A percentile compares a stretch with the other conserved stretches of the same genome.
phyloP scores from a whole-genome alignment of 2,888 invertebrate genomes.

The Acanthacorydalis orientalis region DNA sequence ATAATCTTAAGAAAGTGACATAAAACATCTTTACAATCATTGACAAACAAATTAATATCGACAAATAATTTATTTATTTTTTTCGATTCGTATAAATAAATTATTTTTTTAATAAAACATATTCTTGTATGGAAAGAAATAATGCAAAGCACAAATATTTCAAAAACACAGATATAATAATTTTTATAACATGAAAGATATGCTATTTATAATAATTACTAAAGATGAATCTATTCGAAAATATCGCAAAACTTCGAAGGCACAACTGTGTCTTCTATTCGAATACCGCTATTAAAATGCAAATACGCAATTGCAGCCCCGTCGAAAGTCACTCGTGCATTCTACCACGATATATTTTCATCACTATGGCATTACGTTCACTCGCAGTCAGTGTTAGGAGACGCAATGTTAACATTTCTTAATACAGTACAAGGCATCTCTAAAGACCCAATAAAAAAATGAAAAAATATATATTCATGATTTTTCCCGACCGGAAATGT shows the following conservation, averaged over 20 bases:
- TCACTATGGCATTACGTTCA: background rate
- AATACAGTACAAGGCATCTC: background rate
- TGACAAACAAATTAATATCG: too few relatives aligned
- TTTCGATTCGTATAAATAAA: too few relatives aligned
- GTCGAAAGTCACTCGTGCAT: background rate
- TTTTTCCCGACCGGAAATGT: constrained; percentile 25
- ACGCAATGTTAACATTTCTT: background rate
- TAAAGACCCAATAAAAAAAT: constrained; percentile 2
- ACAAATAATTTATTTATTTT: too few relatives aligned
- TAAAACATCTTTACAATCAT: too few relatives aligned
- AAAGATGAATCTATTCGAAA: background rate
- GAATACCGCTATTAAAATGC: constrained; percentile 3
- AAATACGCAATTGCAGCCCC: constrained; percentile 1
- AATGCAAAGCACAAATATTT: too few relatives aligned
- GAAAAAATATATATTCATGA: constrained; percentile 27
- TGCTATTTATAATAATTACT: background rate
- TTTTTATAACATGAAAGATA: too few relatives aligned
- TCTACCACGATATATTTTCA: background rate
- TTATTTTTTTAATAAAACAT: too few relatives aligned
- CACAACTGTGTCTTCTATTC: background rate
- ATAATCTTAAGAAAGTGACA: too few relatives aligned
- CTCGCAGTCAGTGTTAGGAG: background rate
- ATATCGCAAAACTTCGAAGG: background rate
- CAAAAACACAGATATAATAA: too few relatives aligned
- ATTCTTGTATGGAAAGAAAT: too few relatives aligned